Conservation (phyloP, 2,888 invertebrate species). For the Junonia oenone region DNA sequence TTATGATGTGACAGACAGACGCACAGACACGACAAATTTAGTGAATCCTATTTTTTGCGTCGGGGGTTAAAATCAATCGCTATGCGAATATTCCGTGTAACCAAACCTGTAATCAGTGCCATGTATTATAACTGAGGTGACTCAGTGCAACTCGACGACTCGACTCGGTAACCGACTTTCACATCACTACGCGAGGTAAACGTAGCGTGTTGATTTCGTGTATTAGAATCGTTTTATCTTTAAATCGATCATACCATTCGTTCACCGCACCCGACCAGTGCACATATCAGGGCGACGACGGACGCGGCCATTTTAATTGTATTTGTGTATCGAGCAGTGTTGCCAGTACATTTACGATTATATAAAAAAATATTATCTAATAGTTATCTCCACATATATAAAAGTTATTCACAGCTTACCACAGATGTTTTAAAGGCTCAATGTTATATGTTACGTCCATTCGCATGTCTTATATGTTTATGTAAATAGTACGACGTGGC, state of each 20-base stretch:
- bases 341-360: not conserved
- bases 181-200: not conserved
- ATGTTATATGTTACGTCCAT: no score
- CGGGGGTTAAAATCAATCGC: not conserved
- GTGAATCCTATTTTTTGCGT: no score
- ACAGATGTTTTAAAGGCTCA: no score
- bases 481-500: not conserved
- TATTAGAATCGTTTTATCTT: not conserved
- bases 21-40: no score
- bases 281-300: conserved; percentile 2
- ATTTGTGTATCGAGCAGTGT: not conserved
- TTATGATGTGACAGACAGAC: no score
- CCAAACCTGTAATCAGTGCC: not conserved
- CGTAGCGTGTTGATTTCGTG: not conserved
- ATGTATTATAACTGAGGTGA: not conserved
- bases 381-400: no score
- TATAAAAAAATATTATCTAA: no score
- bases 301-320: not conserved
- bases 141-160: not conserved
- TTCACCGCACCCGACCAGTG: not conserved
- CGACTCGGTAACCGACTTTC: not conserved
- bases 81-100: no score
- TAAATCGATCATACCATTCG: not conserved
- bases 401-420: no score
- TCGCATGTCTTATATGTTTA: no score